phyloP scores from a whole-genome alignment of 2,888 invertebrate species.

The Temnothorax unifasciatus region DNA sequence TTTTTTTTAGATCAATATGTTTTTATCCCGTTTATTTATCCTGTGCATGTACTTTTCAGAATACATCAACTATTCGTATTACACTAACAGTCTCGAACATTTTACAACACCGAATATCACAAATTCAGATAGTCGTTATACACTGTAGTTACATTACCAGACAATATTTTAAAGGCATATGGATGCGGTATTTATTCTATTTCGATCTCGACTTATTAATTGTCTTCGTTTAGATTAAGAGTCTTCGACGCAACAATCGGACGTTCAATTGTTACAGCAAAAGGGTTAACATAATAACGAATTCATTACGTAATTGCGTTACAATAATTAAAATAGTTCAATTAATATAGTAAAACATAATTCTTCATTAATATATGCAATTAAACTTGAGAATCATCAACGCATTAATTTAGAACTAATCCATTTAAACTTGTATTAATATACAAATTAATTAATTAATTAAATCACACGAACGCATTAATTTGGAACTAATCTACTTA shows the following conservation, averaged over 20 bases:
- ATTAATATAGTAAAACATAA: conserved; percentile 3
- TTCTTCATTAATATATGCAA: not conserved
- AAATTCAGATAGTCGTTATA: conserved; percentile 35
- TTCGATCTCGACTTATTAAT: conserved; percentile 21
- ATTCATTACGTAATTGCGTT: not conserved
- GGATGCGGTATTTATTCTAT: conserved; percentile 67
- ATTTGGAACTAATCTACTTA: not conserved
- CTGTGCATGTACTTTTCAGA: conserved; percentile 25
- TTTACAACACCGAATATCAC: conserved; percentile 41
- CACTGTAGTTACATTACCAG: conserved; percentile 54
- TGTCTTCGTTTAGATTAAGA: not conserved
- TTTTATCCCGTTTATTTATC: conserved; percentile 48
- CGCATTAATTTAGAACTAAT: conserved; percentile 13
- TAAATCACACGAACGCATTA: not conserved
- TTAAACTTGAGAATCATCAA: conserved; percentile 3
- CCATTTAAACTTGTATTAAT: not conserved
- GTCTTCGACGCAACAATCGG: not conserved
- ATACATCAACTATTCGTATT: conserved; percentile 57
- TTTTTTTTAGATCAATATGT: not conserved
- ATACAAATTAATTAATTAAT: conserved; percentile 13
- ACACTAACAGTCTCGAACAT: conserved; percentile 57
- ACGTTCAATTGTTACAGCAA: conserved; percentile 60
- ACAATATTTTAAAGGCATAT: conserved; percentile 63
- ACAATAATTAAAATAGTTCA: not conserved
- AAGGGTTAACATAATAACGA: conserved; percentile 62